phyloP scores from a whole-genome alignment of 2,797 vertebrate species.

The Xenopus petersii region DNA sequence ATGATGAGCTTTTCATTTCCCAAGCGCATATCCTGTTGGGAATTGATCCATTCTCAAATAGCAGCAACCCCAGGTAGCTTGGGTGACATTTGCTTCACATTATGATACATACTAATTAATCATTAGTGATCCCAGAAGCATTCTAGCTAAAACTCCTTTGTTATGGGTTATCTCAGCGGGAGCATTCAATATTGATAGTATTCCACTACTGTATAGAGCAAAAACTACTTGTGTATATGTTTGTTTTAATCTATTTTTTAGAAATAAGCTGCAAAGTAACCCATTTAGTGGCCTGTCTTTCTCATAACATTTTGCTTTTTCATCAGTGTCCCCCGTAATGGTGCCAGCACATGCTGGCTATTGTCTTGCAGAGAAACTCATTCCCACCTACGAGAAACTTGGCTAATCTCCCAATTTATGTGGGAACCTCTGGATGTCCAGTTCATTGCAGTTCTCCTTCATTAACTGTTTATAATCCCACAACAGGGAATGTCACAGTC shows the following conservation, averaged over 20 bases:
- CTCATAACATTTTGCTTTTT: no score
- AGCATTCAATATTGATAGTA: slow-evolving; percentile 81
- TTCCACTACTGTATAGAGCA: slow-evolving; percentile 69
- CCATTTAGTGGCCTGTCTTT: no score
- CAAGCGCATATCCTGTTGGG: slow-evolving; percentile 58
- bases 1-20: slow-evolving; percentile 63
- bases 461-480: slow-evolving; percentile 51
- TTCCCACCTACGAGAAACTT: slow-evolving; percentile 18
- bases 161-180: slow-evolving; percentile 83
- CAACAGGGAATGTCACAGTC: slow-evolving; percentile 46
- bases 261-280: background rate
- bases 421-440: slow-evolving; percentile 34
- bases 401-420: slow-evolving; percentile 29
- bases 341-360: slow-evolving; percentile 2
- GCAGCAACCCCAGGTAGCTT: slow-evolving; percentile 88
- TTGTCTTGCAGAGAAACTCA: background rate
- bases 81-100: slow-evolving; percentile 97
- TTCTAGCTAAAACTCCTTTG: slow-evolving; percentile 86
- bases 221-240: background rate
- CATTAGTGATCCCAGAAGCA: slow-evolving; percentile 96
- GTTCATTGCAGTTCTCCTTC: slow-evolving; percentile 44
- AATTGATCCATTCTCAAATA: slow-evolving; percentile 69
- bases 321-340: background rate
- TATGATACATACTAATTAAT: slow-evolving; percentile 98
- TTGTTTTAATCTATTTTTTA: background rate